Percentiles rank a stretch among this genome's conserved stretches.
phyloP scores from a whole-genome alignment of 2,888 invertebrate species.

The Pristionchus arcanus region DNA sequence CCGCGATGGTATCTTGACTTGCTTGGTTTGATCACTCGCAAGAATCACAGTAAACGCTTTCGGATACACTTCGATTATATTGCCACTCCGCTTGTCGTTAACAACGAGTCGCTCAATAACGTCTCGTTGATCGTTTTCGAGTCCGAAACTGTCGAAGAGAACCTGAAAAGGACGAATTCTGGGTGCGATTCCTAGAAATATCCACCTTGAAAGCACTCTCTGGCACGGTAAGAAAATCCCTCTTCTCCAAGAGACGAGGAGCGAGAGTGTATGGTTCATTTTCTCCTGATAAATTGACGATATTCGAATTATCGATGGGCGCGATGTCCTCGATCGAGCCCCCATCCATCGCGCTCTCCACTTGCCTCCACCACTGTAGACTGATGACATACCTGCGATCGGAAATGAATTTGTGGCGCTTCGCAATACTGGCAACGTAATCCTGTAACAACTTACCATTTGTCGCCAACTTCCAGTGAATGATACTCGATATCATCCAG shows the following conservation, averaged over 20 bases:
- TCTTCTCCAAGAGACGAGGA: conserved; percentile 61
- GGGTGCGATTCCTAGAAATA: neutral
- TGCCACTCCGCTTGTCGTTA: conserved; percentile 59
- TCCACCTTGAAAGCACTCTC: conserved; percentile 56
- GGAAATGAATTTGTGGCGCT: neutral
- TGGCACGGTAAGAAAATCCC: conserved; percentile 67
- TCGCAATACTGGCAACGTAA: no score
- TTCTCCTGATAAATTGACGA: conserved; percentile 53
- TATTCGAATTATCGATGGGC: conserved; percentile 62
- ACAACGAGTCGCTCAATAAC: conserved; percentile 65
- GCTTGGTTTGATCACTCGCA: conserved; percentile 60
- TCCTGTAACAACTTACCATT: conserved; percentile 62
- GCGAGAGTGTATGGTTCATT: conserved; percentile 54
- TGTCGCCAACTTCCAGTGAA: conserved; percentile 57
- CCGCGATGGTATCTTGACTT: conserved; percentile 49
- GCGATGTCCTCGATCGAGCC: conserved; percentile 61
- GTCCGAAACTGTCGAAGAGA: conserved; percentile 58
- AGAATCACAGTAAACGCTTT: conserved; percentile 66
- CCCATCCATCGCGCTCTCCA: conserved; percentile 59
- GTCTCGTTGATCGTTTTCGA: conserved; percentile 67
- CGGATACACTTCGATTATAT: conserved; percentile 70
- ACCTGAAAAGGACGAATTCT: neutral
- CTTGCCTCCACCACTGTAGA: conserved; percentile 66
- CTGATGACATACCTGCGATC: conserved; percentile 64
- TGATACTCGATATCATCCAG: conserved; percentile 57